phyloP scores from a whole-genome alignment of 2,113 vertebrate species.

The Arenaria interpres region DNA sequence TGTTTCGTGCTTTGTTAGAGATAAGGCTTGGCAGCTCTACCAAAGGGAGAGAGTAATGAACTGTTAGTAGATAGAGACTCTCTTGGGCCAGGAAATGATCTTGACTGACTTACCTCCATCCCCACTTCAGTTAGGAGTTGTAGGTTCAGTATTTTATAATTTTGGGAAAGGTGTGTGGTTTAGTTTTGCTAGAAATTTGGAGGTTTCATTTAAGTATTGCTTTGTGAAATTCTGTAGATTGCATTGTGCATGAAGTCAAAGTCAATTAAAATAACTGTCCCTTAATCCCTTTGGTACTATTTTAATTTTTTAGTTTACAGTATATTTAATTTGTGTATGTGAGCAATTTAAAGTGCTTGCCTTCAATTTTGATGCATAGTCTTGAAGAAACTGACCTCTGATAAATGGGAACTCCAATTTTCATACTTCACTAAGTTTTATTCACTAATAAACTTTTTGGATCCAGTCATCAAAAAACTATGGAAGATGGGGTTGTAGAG shows the following conservation, averaged over 20 bases:
- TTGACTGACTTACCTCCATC: background rate
- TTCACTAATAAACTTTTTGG: background rate
- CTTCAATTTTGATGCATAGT: background rate
- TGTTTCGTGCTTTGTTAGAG: background rate
- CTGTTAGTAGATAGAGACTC: background rate
- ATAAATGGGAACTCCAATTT: background rate
- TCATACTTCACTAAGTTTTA: rapidly evolving
- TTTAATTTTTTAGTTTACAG: background rate
- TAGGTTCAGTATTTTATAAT: background rate
- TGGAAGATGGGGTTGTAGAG: background rate
- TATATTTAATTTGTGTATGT: background rate
- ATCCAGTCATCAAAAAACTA: background rate
- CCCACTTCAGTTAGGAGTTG: background rate
- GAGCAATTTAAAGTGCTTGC: background rate
- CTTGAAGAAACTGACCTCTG: background rate
- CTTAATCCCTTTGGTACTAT: background rate
- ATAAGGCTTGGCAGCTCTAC: background rate
- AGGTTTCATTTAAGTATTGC: background rate
- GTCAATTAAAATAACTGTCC: background rate
- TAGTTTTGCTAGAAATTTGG: background rate
- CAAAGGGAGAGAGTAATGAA: background rate
- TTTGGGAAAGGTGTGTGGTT: background rate
- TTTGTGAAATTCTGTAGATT: background rate
- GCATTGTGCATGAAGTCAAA: background rate
- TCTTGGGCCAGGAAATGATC: background rate